These are phyloP conservation scores for Phrynocephalus forsythii DNA, from an alignment of 2,797 vertebrate species.

Conservation along the genomic window DNA sequence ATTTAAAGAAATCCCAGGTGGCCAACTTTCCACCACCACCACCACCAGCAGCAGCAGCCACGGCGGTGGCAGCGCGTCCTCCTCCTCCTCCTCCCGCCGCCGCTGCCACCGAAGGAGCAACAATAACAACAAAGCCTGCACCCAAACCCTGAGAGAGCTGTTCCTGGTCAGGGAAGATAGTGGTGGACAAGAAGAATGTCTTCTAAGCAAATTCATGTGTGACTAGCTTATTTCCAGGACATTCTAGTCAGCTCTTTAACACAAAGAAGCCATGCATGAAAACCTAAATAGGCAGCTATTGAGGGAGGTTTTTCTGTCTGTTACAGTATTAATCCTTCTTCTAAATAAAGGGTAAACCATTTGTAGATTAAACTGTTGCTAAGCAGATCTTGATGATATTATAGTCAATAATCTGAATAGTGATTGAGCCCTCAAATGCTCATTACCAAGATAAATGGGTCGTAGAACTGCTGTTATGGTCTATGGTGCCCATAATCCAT, in stretches of 20 bases:
- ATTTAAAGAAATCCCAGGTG: neutral
- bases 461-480: constrained; percentile 42
- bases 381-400: constrained; percentile 39
- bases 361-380: constrained; percentile 39
- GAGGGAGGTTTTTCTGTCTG: neutral
- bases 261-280: constrained; percentile 9
- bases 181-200: no score
- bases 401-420: constrained; percentile 44
- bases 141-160: neutral
- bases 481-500: constrained; percentile 8
- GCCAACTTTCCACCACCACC: no score
- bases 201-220: neutral
- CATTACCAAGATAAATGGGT: constrained; percentile 26
- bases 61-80: no score
- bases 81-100: no score
- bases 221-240: constrained; percentile 20
- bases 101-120: no score
- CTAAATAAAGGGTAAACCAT: constrained; percentile 26
- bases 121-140: neutral
- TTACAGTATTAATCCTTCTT: constrained; percentile 25
- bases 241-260: neutral
- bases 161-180: neutral
- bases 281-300: neutral
- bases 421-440: constrained; percentile 24
- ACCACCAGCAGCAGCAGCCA: no score